Evolutionary conservation across 53 echinoderm and acorn worm genomes (phyloP), one percentile per base, ranked within the genome.

Genomic region (Hippasteria phrygiana): DNA sequence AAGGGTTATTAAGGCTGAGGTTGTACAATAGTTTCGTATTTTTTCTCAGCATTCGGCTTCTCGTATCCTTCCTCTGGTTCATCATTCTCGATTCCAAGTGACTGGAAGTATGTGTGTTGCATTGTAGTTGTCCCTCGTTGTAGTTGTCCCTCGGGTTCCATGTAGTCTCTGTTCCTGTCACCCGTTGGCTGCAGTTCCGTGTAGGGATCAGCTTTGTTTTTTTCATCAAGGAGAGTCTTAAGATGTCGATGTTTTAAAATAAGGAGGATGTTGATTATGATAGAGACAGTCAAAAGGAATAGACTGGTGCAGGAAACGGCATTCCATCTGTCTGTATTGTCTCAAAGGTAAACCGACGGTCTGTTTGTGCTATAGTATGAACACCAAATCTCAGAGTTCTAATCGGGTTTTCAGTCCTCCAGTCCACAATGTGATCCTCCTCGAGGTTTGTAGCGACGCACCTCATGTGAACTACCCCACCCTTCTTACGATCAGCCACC

Each of bases 401-500:
- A 34, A 17, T 17, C 1, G 83, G 66, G 31, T 83, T 20, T 13
- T 48, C 83, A 11, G 83, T 83, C 83, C 33, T 48, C 83, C 83
- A 83, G 7, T 8, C 69, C 10, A 83, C 67, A 37, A 9, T 46
- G 69, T 83, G 11, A 67, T 46, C 7, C 69, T 46, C 4, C 0
- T 2, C 9, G 10, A 67, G 69, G 69, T 67, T 67, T 26, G 69
- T 69, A 83, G 83, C 69, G 11, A 67, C 45, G 34, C 83, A 83
- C 24, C 0, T 83, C 48, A 83, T 83, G 0, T 83, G 46, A 35
- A 83, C 69, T 69, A 6, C 10, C 17, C 51, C 51, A n/a, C 83
- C 83, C 83, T 83, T 69, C 69, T 83, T 83, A 47, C 83, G 83
- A 69, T 69, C 50, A 1, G 66, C 70, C 69, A 46, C 46, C 33